phyloP scores from a whole-genome alignment of 2,888 invertebrate species.

The Pristionchus maxplancki region DNA sequence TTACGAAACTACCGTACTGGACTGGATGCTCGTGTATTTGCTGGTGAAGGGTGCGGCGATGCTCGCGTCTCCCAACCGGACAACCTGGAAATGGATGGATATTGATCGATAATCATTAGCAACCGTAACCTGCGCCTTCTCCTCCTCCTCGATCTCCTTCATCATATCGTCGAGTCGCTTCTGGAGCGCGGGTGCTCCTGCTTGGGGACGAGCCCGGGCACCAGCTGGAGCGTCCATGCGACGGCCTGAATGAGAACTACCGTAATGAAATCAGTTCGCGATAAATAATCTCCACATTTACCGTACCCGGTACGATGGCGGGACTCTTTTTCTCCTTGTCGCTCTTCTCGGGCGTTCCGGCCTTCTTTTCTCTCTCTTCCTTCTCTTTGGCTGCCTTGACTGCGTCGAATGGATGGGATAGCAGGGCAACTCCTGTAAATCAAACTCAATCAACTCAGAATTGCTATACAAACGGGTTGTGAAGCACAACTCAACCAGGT shows the following conservation, averaged over 20 bases:
- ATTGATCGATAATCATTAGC: background rate
- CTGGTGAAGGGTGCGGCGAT: conserved; percentile 99
- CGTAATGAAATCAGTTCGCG: background rate
- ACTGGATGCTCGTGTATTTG: conserved; percentile 93
- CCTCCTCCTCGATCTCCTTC: conserved; percentile 88
- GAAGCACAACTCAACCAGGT: background rate
- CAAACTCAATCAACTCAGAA: background rate
- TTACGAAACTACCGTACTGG: conserved; percentile 85
- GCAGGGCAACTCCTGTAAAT: conserved; percentile 73
- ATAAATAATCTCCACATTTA: background rate
- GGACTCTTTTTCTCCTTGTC: conserved; percentile 57
- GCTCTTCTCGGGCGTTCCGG: conserved; percentile 32
- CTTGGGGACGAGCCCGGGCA: conserved; percentile 32
- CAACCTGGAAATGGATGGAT: conserved; percentile 83
- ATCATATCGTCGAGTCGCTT: conserved; percentile 83
- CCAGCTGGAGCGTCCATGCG: conserved; percentile 51
- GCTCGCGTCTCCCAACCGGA: conserved; percentile 97
- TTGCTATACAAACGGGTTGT: background rate
- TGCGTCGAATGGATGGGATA: conserved; percentile 75
- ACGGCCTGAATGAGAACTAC: conserved; percentile 8
- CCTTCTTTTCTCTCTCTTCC: conserved; percentile 50
- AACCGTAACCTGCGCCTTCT: conserved; percentile 81
- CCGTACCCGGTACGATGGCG: background rate
- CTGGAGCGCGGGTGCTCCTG: conserved; percentile 78
- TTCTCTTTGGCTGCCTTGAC: conserved; percentile 66